Evolutionary conservation across 2,888 invertebrate genomes (phyloP).

Genomic region (Sepiola atlantica): DNA sequence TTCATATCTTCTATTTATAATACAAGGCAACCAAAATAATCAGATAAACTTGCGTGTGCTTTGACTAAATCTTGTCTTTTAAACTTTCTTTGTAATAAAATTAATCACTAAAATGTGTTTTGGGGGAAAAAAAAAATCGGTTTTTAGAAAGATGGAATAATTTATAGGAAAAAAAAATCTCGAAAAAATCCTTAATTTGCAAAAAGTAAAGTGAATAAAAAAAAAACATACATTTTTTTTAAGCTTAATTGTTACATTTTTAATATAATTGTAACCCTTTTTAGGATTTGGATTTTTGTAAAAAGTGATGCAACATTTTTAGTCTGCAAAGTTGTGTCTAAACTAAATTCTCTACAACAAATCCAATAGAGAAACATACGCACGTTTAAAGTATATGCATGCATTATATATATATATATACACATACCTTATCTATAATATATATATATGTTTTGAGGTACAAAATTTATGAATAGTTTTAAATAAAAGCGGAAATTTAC

Average conservation of each 20-base stretch:
- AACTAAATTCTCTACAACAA: background rate
- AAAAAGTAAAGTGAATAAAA: background rate
- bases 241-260: background rate
- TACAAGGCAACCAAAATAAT: background rate
- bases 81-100: background rate
- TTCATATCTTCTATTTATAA: background rate
- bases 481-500: no score
- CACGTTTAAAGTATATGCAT: background rate
- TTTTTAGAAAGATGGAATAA: no score
- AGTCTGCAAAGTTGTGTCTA: background rate
- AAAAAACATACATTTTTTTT: background rate
- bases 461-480: no score
- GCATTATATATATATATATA: background rate
- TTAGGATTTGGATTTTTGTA: background rate
- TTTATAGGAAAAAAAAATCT: background rate
- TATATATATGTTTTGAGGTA: no score
- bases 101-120: background rate
- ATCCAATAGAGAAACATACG: background rate
- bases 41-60: background rate
- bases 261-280: background rate
- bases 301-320: background rate
- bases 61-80: background rate
- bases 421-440: no score
- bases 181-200: background rate
- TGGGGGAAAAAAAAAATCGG: no score